These are phyloP conservation scores for Cynaeus angustus DNA, from an alignment of 2,888 invertebrate genomes.

Conservation along the genomic window DNA sequence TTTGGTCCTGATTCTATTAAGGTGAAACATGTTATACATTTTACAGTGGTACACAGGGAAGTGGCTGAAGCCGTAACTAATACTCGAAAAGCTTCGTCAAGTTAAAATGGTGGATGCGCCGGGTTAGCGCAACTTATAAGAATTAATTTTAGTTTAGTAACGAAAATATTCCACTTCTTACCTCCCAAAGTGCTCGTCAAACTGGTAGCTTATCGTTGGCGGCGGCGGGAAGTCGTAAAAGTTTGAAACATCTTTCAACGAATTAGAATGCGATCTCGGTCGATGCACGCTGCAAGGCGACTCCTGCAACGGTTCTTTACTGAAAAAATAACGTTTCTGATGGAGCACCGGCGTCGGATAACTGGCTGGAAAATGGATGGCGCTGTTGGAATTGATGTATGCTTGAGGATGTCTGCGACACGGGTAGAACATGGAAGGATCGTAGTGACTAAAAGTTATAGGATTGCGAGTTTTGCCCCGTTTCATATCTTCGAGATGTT, in stretches of 20 bases:
- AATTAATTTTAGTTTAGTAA: too few relatives aligned
- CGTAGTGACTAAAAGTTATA: conserved; percentile 66
- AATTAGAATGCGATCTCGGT: conserved; percentile 73
- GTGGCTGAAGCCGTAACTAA: too few relatives aligned
- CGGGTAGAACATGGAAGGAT: conserved; percentile 67
- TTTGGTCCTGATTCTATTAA: too few relatives aligned
- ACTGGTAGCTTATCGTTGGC: conserved; percentile 78
- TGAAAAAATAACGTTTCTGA: conserved; percentile 78
- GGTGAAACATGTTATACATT: too few relatives aligned
- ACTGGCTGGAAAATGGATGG: conserved; percentile 63
- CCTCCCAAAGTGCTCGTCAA: conserved; percentile 69
- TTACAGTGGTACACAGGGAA: too few relatives aligned
- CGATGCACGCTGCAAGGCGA: conserved; percentile 76
- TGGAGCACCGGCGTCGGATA: conserved; percentile 68
- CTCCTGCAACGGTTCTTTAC: conserved; percentile 73
- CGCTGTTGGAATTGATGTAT: conserved; percentile 70
- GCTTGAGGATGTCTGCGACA: conserved; percentile 72
- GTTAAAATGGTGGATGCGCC: too few relatives aligned
- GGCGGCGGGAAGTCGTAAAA: conserved; percentile 81
- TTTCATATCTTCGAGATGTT: conserved; percentile 71
- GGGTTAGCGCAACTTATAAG: too few relatives aligned
- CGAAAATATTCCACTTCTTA: conserved; percentile 46
- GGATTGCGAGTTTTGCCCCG: conserved; percentile 60
- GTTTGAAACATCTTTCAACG: conserved; percentile 76
- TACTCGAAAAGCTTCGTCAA: too few relatives aligned